phyloP scores from a whole-genome alignment of 2,113 vertebrate species.

The Vanacampus margaritifer region DNA sequence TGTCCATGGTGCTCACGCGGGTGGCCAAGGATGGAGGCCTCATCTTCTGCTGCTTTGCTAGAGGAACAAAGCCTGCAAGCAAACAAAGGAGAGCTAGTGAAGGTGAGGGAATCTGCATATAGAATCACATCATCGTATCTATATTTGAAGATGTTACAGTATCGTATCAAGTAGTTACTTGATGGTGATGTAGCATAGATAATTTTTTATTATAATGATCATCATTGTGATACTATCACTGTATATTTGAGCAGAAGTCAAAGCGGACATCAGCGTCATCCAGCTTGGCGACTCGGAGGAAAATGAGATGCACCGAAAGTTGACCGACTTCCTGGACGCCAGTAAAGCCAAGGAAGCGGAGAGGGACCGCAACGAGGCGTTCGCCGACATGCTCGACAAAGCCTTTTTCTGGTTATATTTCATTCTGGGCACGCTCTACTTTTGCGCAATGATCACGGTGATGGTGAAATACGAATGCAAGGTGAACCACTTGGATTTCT shows the following conservation, averaged over 20 bases:
- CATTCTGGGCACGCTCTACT: conserved; percentile 17
- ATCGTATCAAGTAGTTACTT: too few relatives aligned
- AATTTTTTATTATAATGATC: too few relatives aligned
- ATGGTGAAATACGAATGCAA: conserved; percentile 11
- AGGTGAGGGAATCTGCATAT: conserved; percentile 19
- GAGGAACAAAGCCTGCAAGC: not conserved
- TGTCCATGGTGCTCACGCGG: conserved; percentile 61
- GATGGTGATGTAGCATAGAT: too few relatives aligned
- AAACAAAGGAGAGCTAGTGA: conserved; percentile 6
- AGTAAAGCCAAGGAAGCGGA: conserved; percentile 16
- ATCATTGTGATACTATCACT: too few relatives aligned
- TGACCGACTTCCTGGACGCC: conserved; percentile 53
- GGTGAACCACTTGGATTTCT: conserved; percentile 60
- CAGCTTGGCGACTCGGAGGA: conserved; percentile 11
- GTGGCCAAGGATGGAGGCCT: conserved; percentile 48
- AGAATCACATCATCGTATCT: too few relatives aligned
- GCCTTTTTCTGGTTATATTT: conserved; percentile 57
- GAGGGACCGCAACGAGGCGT: not conserved
- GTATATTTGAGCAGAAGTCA: conserved; percentile 24
- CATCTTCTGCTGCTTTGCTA: conserved; percentile 12
- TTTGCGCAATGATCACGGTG: conserved; percentile 17
- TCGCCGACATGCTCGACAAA: conserved; percentile 56
- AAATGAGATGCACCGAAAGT: conserved; percentile 32
- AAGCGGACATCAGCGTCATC: conserved; percentile 25
- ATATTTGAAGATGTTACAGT: too few relatives aligned